A percentile compares a stretch with the other conserved stretches of the same genome.
Evolutionary conservation across 2,113 vertebrate genomes (phyloP).

Genomic region (Raja brachyura): DNA sequence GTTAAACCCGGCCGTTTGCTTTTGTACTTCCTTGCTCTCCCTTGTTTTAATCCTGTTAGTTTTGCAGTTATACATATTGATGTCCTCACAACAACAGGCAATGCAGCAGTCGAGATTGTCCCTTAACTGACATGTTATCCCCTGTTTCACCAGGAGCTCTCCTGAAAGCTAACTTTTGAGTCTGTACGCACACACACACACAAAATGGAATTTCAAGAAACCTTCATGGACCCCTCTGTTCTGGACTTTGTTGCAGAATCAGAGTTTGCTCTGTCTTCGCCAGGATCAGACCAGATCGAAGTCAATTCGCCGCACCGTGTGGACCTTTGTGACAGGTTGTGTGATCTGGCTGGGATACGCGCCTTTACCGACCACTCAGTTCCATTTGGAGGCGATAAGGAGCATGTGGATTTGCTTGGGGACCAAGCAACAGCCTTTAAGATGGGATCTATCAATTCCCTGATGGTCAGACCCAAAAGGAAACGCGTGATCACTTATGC

Average conservation of each 20-base stretch:
- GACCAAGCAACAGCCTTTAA: constrained; percentile 43
- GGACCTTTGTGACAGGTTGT: constrained; percentile 49
- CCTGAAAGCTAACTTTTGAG: constrained; percentile 1
- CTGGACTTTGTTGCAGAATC: constrained; percentile 64
- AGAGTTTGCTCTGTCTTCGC: constrained; percentile 48
- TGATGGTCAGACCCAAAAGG: constrained; percentile 63
- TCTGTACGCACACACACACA: neutral
- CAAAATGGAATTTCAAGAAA: constrained; percentile 54
- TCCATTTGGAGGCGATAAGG: constrained; percentile 42
- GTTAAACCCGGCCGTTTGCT: constrained; percentile 44
- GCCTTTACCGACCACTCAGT: constrained; percentile 47
- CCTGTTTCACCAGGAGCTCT: constrained; percentile 9
- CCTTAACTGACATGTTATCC: constrained; percentile 12
- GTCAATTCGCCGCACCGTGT: constrained; percentile 37
- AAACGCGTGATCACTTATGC: constrained; percentile 79
- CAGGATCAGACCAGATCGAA: constrained; percentile 45
- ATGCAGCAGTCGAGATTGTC: neutral
- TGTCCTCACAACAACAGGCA: constrained; percentile 12
- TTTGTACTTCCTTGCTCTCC: constrained; percentile 40
- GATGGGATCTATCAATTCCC: constrained; percentile 40
- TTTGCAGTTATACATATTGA: constrained; percentile 52
- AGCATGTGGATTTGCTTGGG: constrained; percentile 45
- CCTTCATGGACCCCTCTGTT: constrained; percentile 53
- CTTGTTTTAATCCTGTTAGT: constrained; percentile 54
- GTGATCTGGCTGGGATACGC: constrained; percentile 44